Conservation (phyloP, 53 echinoderm and acorn worm genomes). For the Actinopyga echinites region DNA sequence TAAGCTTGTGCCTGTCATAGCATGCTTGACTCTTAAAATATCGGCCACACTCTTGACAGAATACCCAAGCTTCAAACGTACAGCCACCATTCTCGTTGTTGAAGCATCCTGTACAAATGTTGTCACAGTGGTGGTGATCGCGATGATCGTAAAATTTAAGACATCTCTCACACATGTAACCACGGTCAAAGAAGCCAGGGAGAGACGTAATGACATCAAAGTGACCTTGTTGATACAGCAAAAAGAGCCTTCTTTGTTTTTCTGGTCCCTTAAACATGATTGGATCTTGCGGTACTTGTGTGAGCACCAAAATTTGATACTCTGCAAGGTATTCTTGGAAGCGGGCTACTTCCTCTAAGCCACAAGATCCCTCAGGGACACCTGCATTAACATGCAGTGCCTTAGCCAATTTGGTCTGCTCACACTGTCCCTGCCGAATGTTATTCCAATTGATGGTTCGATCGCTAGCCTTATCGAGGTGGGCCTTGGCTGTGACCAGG, state of each 20-base stretch:
- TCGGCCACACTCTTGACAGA: not conserved
- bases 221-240: not conserved
- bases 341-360: too few relatives aligned
- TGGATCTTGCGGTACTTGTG: too few relatives aligned
- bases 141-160: slow-evolving; percentile 12
- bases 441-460: too few relatives aligned
- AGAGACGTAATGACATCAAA: slow-evolving; percentile 10
- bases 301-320: too few relatives aligned
- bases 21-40: not conserved
- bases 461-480: too few relatives aligned
- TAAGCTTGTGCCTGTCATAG: not conserved
- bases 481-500: too few relatives aligned
- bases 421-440: too few relatives aligned
- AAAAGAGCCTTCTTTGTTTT: not conserved
- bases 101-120: not conserved
- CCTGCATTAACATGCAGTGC: too few relatives aligned
- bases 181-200: not conserved
- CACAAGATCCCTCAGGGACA: too few relatives aligned
- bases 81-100: not conserved
- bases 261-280: not conserved
- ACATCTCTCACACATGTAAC: slow-evolving; percentile 1
- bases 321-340: too few relatives aligned
- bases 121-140: not conserved
- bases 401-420: too few relatives aligned
- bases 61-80: not conserved